These are phyloP conservation scores for Theodoxus fluviatilis DNA, from an alignment of 2,888 invertebrate genomes.

Conservation along the genomic window DNA sequence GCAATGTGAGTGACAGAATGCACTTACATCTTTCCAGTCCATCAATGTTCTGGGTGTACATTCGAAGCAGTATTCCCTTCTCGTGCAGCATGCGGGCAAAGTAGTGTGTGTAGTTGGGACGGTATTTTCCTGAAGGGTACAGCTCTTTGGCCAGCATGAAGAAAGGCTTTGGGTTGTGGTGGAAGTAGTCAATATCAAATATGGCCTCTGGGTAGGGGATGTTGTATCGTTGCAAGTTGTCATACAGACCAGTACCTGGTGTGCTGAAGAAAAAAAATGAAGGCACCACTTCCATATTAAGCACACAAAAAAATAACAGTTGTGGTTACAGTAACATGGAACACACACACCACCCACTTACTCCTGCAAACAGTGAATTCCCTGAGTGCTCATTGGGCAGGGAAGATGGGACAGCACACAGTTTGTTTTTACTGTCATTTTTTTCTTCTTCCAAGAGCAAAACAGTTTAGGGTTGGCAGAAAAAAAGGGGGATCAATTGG, in stretches of 20 bases:
- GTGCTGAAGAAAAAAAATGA: constrained; percentile 47
- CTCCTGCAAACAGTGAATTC: no score
- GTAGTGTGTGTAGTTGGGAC: constrained; percentile 66
- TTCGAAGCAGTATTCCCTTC: constrained; percentile 62
- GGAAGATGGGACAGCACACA: no score
- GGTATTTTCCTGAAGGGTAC: constrained; percentile 65
- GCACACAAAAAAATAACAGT: background rate
- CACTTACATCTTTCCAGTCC: constrained; percentile 66
- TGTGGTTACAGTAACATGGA: background rate
- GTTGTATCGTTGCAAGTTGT: constrained; percentile 65
- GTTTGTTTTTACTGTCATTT: no score
- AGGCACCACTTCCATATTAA: background rate
- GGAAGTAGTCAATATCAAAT: constrained; percentile 67
- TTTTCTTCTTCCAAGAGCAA: no score
- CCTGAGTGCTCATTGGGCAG: no score
- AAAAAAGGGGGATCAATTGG: no score
- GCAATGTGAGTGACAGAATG: no score
- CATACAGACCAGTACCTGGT: constrained; percentile 67
- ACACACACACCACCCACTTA: background rate
- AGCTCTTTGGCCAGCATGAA: constrained; percentile 66
- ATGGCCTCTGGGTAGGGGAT: constrained; percentile 67
- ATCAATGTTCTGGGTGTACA: constrained; percentile 68
- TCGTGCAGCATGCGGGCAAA: constrained; percentile 64
- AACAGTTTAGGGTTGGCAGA: no score
- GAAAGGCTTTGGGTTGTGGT: constrained; percentile 65